Base-by-base conservation (phyloP, 2,888 invertebrate genomes). In the Schrankia costaestrigalis region DNA sequence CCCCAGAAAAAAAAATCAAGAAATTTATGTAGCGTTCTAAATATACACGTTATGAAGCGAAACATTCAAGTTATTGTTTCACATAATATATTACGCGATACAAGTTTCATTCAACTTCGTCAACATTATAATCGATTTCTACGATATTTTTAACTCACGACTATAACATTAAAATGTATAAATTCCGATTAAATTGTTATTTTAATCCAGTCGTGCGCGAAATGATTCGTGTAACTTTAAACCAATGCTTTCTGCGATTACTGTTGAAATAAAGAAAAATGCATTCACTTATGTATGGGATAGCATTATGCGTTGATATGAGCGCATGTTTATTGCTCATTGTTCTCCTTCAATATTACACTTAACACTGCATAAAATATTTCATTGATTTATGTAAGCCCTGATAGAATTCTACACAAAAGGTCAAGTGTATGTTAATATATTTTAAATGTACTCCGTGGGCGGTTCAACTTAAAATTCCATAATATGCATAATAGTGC, bases 251-350 rank as follows among this genome's bases (percentile, higher is more conserved):
- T 59, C 46, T 45, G 53, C 35, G 49, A 46, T 52, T 56, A 65
- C 60, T 78, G 74, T 78, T 76, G 71, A 75, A 82, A 77, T 74
- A 77, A 78, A 78, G 63, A 72, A 56, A 56, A 71, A 65, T 58
- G 53, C 54, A 59, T 66, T 79, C 75, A n/a, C 71, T 68, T 67
- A 57, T 19, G 37, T 21, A 60, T 56, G 58, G 64, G 60, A 72
- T 68, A 68, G 68, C 67, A 77, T 78, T 75, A 78, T 76, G 69
- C 68, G 77, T 81, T 78, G 77, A 81, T 84, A 76, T 72, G 70
- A 66, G 59, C 59, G 64, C 65, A 67, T 78, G 71, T 85, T 85
- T 85, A 86, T 84, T 63, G 74, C 75, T 68, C 71, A 86, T 86
- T 85, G 84, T 86, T 84, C 77, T 69, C 68, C 33, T 39, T 39